Evolutionary conservation across 2,113 vertebrate genomes (phyloP).

Genomic region (Ceratotherium simum): DNA sequence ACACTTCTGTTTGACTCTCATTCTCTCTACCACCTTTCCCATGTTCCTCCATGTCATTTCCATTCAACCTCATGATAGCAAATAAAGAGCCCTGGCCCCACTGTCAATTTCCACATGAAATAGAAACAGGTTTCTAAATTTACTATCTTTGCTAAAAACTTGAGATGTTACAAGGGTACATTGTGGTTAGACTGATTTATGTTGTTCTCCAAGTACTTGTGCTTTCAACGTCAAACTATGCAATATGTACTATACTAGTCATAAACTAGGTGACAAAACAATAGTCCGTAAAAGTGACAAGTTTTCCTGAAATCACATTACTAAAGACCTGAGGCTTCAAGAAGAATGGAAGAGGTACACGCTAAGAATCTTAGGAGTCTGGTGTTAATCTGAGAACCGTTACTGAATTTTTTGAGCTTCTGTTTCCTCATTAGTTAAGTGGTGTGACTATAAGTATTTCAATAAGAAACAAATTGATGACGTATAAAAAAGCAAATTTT

Average conservation of each 20-base stretch:
- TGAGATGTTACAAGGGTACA: not conserved
- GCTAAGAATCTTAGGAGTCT: not conserved
- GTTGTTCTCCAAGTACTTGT: not conserved
- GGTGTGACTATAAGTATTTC: not conserved
- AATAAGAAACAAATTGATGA: not conserved
- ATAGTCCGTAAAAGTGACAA: not conserved
- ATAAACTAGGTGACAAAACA: not conserved
- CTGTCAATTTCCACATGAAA: not conserved
- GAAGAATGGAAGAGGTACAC: not conserved
- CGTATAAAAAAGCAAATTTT: not conserved
- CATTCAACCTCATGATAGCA: not conserved
- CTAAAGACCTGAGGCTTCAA: not conserved
- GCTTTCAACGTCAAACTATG: not conserved
- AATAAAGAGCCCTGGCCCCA: not conserved
- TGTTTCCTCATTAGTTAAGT: not conserved
- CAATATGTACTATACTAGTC: not conserved
- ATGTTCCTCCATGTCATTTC: not conserved
- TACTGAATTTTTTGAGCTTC: not conserved
- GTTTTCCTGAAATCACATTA: not conserved
- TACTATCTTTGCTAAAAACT: constrained; percentile 10
- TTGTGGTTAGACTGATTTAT: not conserved
- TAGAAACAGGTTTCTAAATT: not conserved
- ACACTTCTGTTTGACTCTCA: not conserved
- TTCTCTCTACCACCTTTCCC: not conserved
- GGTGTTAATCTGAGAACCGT: not conserved